A percentile compares a stretch with the other conserved stretches of the same genome.
These are phyloP conservation scores for Acheta domesticus DNA, from an alignment of 2,888 invertebrate species.

Conservation along the genomic window DNA sequence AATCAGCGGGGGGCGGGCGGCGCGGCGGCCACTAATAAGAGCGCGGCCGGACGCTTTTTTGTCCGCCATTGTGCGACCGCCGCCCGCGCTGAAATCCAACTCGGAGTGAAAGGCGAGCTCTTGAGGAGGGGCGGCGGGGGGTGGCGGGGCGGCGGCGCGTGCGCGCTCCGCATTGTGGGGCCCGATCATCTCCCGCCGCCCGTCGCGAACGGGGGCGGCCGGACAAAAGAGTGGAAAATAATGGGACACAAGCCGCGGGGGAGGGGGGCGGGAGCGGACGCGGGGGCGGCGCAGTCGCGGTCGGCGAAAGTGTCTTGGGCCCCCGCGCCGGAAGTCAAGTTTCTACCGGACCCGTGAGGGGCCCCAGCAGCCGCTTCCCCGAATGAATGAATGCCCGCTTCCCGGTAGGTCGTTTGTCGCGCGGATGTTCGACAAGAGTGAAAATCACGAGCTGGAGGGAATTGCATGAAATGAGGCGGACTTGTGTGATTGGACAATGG, in stretches of 20 bases:
- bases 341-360: background rate
- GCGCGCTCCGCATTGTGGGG: background rate
- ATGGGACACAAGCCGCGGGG: background rate
- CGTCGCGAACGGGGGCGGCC: background rate
- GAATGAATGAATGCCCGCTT: too few relatives aligned
- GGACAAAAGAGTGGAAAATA: slow-evolving; percentile 10
- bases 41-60: slow-evolving; percentile 11
- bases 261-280: background rate
- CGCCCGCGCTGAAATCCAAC: background rate
- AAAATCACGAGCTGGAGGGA: too few relatives aligned
- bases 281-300: background rate
- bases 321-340: slow-evolving; percentile 18
- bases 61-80: slow-evolving; percentile 5
- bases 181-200: background rate
- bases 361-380: too few relatives aligned
- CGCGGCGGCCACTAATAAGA: background rate
- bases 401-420: too few relatives aligned
- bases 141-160: background rate
- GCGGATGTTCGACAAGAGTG: too few relatives aligned
- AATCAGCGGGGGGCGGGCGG: background rate
- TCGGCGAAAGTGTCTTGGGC: background rate
- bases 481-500: too few relatives aligned
- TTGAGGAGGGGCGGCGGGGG: background rate
- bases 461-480: too few relatives aligned
- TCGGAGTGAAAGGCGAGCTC: slow-evolving; percentile 1